Evolutionary conservation across 2,888 invertebrate genomes (phyloP), one percentile per base, ranked within the genome.

Genomic region (Dinocampus coccinellae): DNA sequence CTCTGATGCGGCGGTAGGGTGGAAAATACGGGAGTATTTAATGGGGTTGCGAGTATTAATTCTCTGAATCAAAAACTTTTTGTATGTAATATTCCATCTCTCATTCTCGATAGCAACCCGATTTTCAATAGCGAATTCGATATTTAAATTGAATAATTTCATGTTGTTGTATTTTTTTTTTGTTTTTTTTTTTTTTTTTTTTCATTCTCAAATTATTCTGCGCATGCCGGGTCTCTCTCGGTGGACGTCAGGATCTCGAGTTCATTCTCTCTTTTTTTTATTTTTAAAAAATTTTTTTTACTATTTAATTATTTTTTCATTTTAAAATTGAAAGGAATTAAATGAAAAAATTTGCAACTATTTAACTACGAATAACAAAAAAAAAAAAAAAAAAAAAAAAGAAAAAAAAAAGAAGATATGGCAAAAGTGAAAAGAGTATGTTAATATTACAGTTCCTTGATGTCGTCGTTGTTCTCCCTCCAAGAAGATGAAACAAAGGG

Each of bases 161-260:
- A 55, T n/a, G 55, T 24, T 24, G n/a, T 62, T 39, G 16, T 24
- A 13, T 13, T 4, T 10, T 47, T 16, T 9, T 29, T 29, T 29
- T 26, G 11, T 58, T 61, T 68, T 72, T n/a, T n/a, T n/a, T 33
- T 33, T 64, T 26, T 68, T 60, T 69, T 47, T 33, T 72, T 73
- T 84, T 85, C 84, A 85, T 86, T 85, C 85, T 84, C 85, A 84
- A 85, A 83, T 80, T 83, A 82, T 85, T 84, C 82, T 82, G 83
- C 83, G 80, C 81, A 83, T 82, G 80, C 79, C 77, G 78, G 79
- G 75, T 74, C 70, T 73, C 74, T 61, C 69, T 76, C 77, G 75
- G 80, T 80, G 83, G 81, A 83, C 83, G 86, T 86, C 79, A 78
- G 82, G 83, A 80, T 83, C 83, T 86, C 85, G 85, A 86, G 86